These are phyloP conservation scores for Dolichopus griseipennis DNA, from an alignment of 2,888 invertebrate species.

Conservation along the genomic window DNA sequence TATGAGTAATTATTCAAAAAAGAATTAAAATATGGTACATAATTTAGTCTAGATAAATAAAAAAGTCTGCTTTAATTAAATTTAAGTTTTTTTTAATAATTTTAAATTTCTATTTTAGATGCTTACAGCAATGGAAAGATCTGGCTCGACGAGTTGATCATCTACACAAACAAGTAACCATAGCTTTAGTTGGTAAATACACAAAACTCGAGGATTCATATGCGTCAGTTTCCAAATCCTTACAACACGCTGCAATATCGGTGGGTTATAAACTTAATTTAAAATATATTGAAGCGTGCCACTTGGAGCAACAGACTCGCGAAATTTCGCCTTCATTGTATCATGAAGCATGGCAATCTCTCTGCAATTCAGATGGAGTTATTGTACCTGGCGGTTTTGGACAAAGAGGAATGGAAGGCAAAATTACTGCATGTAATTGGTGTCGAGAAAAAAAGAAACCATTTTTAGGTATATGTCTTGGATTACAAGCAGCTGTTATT, in stretches of 20 bases:
- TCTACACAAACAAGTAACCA: slow-evolving; percentile 73
- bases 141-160: slow-evolving; percentile 78
- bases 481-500: slow-evolving; percentile 92
- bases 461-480: slow-evolving; percentile 93
- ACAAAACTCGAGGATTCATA: slow-evolving; percentile 93
- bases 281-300: slow-evolving; percentile 84
- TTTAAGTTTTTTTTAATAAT: neutral
- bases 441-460: slow-evolving; percentile 85
- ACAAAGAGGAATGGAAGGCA: slow-evolving; percentile 89
- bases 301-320: slow-evolving; percentile 68
- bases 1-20: too few relatives aligned
- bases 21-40: too few relatives aligned
- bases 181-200: slow-evolving; percentile 94
- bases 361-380: slow-evolving; percentile 83
- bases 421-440: slow-evolving; percentile 88
- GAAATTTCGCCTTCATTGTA: slow-evolving; percentile 70
- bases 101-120: slow-evolving; percentile 42
- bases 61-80: too few relatives aligned
- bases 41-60: too few relatives aligned
- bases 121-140: slow-evolving; percentile 84
- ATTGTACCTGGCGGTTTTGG: slow-evolving; percentile 98
- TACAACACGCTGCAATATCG: slow-evolving; percentile 86
- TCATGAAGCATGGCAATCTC: slow-evolving; percentile 86
- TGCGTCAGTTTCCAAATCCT: slow-evolving; percentile 88
- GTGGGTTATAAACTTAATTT: slow-evolving; percentile 76